Conservation (phyloP, 1,140 invertebrate species). For the Bombus huntii region DNA sequence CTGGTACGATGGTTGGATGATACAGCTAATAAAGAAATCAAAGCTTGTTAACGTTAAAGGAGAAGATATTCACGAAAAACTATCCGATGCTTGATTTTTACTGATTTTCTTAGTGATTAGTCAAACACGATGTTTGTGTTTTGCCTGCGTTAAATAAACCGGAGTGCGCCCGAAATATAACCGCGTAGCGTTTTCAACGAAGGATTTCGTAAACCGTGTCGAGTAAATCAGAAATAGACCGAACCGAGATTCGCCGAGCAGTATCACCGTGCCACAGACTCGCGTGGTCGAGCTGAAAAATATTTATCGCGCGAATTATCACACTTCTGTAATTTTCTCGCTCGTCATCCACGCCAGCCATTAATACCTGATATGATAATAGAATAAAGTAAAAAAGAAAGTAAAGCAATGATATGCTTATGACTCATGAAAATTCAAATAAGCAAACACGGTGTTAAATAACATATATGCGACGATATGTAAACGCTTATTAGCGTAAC, state of each 20-base stretch:
- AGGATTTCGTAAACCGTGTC: slow-evolving; percentile 39
- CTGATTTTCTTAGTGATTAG: background rate
- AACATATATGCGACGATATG: background rate
- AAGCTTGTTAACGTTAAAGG: background rate
- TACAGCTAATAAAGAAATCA: background rate
- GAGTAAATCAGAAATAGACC: slow-evolving; percentile 47
- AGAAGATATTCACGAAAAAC: background rate
- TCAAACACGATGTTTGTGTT: background rate
- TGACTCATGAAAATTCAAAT: no score
- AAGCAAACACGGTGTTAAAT: background rate
- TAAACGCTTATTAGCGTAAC: background rate
- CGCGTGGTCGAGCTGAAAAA: slow-evolving; percentile 2
- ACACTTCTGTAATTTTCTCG: slow-evolving; percentile 13
- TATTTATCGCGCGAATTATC: slow-evolving; percentile 7
- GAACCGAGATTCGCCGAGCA: slow-evolving; percentile 6
- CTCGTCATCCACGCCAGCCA: no score
- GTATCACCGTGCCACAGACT: background rate
- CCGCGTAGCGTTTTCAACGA: background rate
- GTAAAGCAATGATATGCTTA: background rate
- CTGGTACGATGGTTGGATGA: background rate
- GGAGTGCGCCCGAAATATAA: slow-evolving; percentile 16
- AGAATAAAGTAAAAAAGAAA: background rate
- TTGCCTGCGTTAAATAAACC: slow-evolving; percentile 7
- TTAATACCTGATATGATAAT: background rate
- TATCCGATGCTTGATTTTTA: background rate